These are phyloP conservation scores for Danio albolineatus DNA, from an alignment of 2,797 vertebrate genomes.

Conservation along the genomic window DNA sequence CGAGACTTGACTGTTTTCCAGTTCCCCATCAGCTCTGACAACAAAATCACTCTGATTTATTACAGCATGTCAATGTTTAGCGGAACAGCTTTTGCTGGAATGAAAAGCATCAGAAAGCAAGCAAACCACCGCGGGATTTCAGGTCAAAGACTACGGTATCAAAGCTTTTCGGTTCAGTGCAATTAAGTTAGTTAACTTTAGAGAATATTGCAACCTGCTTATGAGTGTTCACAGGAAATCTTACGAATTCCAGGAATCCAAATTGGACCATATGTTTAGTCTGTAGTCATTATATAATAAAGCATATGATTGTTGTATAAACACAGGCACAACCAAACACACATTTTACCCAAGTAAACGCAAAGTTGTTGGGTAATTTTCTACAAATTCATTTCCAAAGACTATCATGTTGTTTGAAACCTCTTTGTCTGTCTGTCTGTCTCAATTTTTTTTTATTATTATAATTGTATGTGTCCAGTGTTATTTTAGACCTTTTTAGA, in stretches of 20 bases:
- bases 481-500: too few relatives aligned
- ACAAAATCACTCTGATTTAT: conserved; percentile 46
- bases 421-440: too few relatives aligned
- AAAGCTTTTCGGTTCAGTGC: conserved; percentile 33
- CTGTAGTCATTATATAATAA: conserved; percentile 7
- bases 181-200: conserved; percentile 11
- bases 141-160: conserved; percentile 24
- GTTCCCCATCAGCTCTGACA: conserved; percentile 41
- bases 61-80: conserved; percentile 34
- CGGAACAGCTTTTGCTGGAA: conserved; percentile 30
- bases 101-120: conserved; percentile 14
- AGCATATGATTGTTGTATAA: neutral
- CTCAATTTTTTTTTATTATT: too few relatives aligned
- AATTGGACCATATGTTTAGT: neutral
- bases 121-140: neutral
- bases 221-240: neutral
- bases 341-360: too few relatives aligned
- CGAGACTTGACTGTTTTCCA: conserved; percentile 24
- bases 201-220: neutral
- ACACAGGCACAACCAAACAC: too few relatives aligned
- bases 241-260: neutral
- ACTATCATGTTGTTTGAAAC: too few relatives aligned
- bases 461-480: too few relatives aligned
- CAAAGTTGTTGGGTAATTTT: too few relatives aligned
- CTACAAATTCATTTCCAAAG: too few relatives aligned